Base-by-base conservation (phyloP, 2,113 vertebrate species). In the Aleadryas rufinucha region DNA sequence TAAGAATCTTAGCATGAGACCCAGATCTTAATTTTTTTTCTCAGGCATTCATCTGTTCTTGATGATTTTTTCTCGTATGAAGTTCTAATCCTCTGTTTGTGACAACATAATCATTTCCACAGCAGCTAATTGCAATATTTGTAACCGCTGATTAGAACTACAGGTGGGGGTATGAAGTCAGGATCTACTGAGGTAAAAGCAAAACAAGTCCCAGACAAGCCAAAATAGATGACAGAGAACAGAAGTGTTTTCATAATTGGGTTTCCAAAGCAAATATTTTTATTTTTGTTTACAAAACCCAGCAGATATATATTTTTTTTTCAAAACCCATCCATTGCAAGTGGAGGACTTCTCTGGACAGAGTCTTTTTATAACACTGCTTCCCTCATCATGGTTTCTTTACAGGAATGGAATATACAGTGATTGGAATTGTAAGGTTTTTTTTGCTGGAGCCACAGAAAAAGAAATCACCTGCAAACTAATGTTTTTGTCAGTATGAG, bases 51-150 rank as follows among this genome's bases (percentile, higher is more conserved):
- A 90, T 94, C 63, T 75, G 56, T 52, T 89, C 52, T 87, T 87
- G 87, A 77, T 93, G 52, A 74, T 95, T 92, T 83, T 92, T 84
- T 66, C 71, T 82, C 5, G 2, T 60, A 81, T 33, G 65, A 84
- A 97, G 47, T 74, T 95, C 78, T 97, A 97, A 97, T 97, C 93
- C 89, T 97, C 85, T 95, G 57, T 97, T 98, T 96, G 89, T 96
- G 95, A 98, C 96, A 98, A 97, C 70, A 92, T 96, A 97, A 97
- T 97, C 22, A 97, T 97, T 97, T 96, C 89, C 89, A 91, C 78
- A 92, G 96, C 89, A 97, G 95, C 90, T 92, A 89, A 95, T 95
- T 97, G 88, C 83, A 94, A 66, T 94, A 92, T 94, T 95, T 90
- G 85, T 97, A 97, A 97, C 84, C 61, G 60, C 86, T 84, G 93